Conservation (phyloP, 2,888 invertebrate genomes). For the Unio pictorum region DNA sequence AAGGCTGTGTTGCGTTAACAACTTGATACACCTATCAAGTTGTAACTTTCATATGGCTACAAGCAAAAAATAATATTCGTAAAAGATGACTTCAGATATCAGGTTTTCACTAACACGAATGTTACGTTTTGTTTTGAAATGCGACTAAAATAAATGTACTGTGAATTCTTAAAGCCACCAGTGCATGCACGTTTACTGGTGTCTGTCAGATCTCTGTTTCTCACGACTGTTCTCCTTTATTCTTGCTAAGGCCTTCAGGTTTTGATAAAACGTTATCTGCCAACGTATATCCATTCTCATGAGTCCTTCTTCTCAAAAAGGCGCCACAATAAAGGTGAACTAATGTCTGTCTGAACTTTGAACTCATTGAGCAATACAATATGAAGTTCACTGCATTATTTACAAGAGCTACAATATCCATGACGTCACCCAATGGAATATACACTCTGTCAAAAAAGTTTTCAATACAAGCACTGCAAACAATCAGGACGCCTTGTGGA, state of each 20-base stretch:
- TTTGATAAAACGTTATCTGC: slow-evolving; percentile 26
- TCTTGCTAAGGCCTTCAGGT: slow-evolving; percentile 42
- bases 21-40: no score
- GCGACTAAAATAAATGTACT: no score
- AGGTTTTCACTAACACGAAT: no score
- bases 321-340: slow-evolving; percentile 51
- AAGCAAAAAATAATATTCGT: no score
- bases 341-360: slow-evolving; percentile 83
- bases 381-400: slow-evolving; percentile 95
- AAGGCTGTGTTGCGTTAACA: no score
- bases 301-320: slow-evolving; percentile 15
- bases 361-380: slow-evolving; percentile 93
- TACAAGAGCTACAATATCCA: slow-evolving; percentile 91
- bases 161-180: no score
- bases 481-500: slow-evolving; percentile 83
- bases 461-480: slow-evolving; percentile 82
- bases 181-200: no score
- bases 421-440: slow-evolving; percentile 78
- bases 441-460: slow-evolving; percentile 80
- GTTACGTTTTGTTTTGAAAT: no score
- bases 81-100: no score
- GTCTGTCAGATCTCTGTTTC: neutral
- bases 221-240: slow-evolving; percentile 18
- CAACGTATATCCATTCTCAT: slow-evolving; percentile 31
- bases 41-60: no score